phyloP scores from a whole-genome alignment of 2,888 invertebrate genomes.

The Cataglyphis rosenhaueri region DNA sequence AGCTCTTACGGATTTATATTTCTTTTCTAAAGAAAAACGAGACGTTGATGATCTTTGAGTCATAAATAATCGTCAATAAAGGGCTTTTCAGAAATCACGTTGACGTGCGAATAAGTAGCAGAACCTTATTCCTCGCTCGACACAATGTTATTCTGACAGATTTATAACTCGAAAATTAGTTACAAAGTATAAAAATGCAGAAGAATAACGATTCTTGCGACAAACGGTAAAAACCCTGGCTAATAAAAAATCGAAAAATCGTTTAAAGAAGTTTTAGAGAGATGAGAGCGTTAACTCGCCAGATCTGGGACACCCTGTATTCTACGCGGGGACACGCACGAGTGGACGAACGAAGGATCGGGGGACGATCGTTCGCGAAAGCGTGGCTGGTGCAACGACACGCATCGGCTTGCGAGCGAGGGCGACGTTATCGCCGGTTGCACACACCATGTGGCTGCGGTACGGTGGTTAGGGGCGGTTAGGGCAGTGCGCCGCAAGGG shows the following conservation, averaged over 20 bases:
- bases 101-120: neutral
- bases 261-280: neutral
- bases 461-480: conserved; percentile 83
- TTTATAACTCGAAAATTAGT: neutral
- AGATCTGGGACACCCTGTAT: neutral
- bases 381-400: conserved; percentile 75
- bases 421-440: conserved; percentile 84
- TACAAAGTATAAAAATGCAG: neutral
- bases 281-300: neutral
- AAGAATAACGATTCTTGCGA: neutral
- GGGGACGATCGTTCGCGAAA: conserved; percentile 55
- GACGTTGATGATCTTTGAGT: no score
- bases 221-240: neutral
- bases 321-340: neutral
- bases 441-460: conserved; percentile 82
- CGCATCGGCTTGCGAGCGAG: conserved; percentile 77
- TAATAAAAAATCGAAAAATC: neutral
- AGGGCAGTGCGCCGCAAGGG: conserved; percentile 84
- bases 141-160: neutral
- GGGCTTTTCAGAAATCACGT: neutral
- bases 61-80: neutral
- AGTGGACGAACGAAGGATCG: conserved; percentile 3
- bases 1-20: conserved; percentile 4
- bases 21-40: neutral
- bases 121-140: neutral